Evolutionary conservation across 2,113 vertebrate genomes (phyloP).

Genomic region (Pelvicachromis taeniatus): DNA sequence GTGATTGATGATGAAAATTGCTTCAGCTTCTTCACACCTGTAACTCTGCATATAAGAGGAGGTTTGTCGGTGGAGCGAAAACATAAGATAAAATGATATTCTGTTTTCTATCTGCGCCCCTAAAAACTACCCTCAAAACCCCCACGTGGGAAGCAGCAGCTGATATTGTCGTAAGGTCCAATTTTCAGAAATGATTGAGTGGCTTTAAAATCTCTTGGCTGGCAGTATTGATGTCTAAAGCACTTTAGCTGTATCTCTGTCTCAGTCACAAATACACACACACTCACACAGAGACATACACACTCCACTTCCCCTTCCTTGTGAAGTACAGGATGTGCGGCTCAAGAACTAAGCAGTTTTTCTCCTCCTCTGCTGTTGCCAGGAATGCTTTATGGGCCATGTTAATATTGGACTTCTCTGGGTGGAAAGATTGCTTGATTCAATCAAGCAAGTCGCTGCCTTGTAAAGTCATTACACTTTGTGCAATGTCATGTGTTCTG

Average conservation of each 20-base stretch:
- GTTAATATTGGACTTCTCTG: slow-evolving; percentile 57
- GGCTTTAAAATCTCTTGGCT: slow-evolving; percentile 42
- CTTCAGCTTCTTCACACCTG: neutral
- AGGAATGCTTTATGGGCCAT: slow-evolving; percentile 65
- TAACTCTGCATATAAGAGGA: neutral
- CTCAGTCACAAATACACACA: slow-evolving; percentile 6
- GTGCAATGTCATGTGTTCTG: slow-evolving; percentile 68
- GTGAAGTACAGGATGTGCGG: slow-evolving; percentile 62
- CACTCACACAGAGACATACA: neutral
- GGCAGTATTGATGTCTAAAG: slow-evolving; percentile 63
- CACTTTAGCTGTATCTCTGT: slow-evolving; percentile 52
- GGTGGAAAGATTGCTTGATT: slow-evolving; percentile 57
- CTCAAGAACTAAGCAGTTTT: slow-evolving; percentile 62
- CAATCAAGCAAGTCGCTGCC: slow-evolving; percentile 60
- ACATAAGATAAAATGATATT: neutral
- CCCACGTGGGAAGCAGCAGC: neutral
- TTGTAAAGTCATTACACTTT: slow-evolving; percentile 68
- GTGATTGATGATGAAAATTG: neutral
- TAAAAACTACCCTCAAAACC: neutral
- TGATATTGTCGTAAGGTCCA: slow-evolving; percentile 23
- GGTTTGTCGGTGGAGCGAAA: neutral
- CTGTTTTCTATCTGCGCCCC: neutral
- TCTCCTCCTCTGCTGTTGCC: slow-evolving; percentile 40
- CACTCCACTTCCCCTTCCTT: slow-evolving; percentile 52
- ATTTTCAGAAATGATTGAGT: slow-evolving; percentile 38